phyloP scores from a whole-genome alignment of 2,888 invertebrate species.

The Anthoptus insignis region DNA sequence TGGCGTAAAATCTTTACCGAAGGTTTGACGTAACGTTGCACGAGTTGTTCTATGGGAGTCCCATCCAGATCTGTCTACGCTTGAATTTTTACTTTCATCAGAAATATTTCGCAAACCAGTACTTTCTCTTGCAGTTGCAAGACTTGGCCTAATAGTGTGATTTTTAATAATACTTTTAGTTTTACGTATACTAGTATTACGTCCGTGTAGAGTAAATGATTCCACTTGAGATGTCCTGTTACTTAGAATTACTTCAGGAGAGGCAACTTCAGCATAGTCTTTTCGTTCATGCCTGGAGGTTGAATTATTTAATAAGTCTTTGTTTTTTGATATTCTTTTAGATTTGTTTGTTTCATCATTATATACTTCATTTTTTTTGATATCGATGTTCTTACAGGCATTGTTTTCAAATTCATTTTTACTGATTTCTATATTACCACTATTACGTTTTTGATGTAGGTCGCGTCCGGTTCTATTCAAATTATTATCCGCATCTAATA shows the following conservation, averaged over 20 bases:
- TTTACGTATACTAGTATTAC: slow-evolving; percentile 62
- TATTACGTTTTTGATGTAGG: not conserved
- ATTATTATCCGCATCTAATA: not conserved
- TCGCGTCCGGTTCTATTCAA: not conserved
- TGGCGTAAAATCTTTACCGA: slow-evolving; percentile 73
- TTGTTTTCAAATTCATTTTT: slow-evolving; percentile 21
- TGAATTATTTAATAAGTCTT: slow-evolving; percentile 59
- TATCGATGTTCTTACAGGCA: slow-evolving; percentile 1
- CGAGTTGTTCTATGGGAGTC: slow-evolving; percentile 78
- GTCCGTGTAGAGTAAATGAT: slow-evolving; percentile 58
- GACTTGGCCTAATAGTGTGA: slow-evolving; percentile 57
- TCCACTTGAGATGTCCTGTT: slow-evolving; percentile 55
- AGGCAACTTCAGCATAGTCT: slow-evolving; percentile 48
- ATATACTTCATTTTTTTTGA: too few relatives aligned
- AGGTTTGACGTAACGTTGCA: slow-evolving; percentile 74
- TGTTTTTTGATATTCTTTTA: slow-evolving; percentile 12
- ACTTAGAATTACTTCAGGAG: slow-evolving; percentile 67
- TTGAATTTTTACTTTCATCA: slow-evolving; percentile 66
- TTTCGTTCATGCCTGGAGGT: slow-evolving; percentile 60
- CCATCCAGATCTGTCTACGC: slow-evolving; percentile 76
- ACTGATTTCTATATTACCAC: slow-evolving; percentile 18
- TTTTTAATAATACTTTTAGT: slow-evolving; percentile 62
- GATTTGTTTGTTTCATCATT: not conserved
- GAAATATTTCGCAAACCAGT: slow-evolving; percentile 60
- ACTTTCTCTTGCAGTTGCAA: slow-evolving; percentile 62